Conservation (phyloP, 1,140 invertebrate species). For the Diachasmimorpha longicaudata region DNA sequence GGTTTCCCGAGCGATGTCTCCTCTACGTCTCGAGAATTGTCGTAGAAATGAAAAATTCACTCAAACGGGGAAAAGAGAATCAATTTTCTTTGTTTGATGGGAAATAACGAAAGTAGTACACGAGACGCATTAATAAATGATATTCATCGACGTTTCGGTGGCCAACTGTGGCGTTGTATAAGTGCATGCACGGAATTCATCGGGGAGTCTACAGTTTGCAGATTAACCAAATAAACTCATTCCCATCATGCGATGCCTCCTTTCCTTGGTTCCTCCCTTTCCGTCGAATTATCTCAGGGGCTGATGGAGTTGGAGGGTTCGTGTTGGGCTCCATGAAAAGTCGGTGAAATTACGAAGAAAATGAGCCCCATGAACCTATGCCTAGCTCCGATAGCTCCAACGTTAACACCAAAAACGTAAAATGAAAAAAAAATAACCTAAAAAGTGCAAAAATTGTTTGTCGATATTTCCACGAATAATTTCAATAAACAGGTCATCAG, state of each 20-base stretch:
- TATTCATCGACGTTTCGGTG: background rate
- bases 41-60: no score
- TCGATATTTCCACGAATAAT: background rate
- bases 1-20: no score
- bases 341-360: background rate
- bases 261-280: background rate
- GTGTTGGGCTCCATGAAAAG: background rate
- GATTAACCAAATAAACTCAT: background rate
- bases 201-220: background rate
- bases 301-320: background rate
- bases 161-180: background rate
- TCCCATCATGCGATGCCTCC: background rate
- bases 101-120: background rate
- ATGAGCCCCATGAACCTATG: no score
- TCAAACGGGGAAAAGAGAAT: background rate
- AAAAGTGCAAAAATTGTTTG: background rate
- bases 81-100: background rate
- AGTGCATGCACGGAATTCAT: background rate
- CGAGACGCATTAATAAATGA: slow-evolving; percentile 7
- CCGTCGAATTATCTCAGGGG: background rate
- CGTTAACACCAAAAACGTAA: background rate
- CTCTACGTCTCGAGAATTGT: no score
- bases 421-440: background rate
- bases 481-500: background rate
- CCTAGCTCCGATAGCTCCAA: no score